Percentiles rank a stretch among this genome's conserved stretches.
Conservation (phyloP, 2,888 invertebrate species). For the Pyrrhia umbra region DNA sequence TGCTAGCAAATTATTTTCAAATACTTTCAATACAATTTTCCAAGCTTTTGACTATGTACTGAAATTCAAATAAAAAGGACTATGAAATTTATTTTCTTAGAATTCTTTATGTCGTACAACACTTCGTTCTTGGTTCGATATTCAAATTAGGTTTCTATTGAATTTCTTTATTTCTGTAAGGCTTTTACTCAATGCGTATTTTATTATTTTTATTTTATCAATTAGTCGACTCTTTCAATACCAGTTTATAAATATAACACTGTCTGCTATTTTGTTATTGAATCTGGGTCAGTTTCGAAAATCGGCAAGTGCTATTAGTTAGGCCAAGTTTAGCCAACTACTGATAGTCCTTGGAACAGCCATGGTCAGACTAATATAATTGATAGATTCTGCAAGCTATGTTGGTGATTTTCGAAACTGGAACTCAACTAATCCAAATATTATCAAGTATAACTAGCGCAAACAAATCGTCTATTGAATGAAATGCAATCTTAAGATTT, state of each 20-base stretch:
- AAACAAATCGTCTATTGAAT: background rate
- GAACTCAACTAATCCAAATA: no score
- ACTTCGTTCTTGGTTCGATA: slow-evolving; percentile 13
- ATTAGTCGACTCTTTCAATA: background rate
- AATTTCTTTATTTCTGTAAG: slow-evolving; percentile 13
- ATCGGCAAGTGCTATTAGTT: no score
- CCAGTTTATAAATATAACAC: no score
- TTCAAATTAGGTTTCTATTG: slow-evolving; percentile 34
- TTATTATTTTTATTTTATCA: background rate
- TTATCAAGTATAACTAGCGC: background rate
- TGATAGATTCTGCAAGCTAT: no score
- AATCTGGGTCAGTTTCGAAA: no score
- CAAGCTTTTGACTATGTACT: slow-evolving; percentile 4
- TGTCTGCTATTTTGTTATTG: no score
- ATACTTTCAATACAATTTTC: background rate
- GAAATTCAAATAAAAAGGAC: slow-evolving; percentile 30
- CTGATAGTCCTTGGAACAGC: no score
- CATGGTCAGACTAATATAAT: no score
- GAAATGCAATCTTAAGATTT: background rate
- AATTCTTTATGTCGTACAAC: slow-evolving; percentile 10
- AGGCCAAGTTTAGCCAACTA: no score
- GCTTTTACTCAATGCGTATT: slow-evolving; percentile 14
- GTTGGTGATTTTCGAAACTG: no score
- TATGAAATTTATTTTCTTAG: slow-evolving; percentile 5
- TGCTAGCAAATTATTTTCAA: background rate